Percentiles rank a stretch among this genome's conserved stretches.
Evolutionary conservation across 2,888 invertebrate genomes (phyloP).

Genomic region (Epirrhoe tristata): DNA sequence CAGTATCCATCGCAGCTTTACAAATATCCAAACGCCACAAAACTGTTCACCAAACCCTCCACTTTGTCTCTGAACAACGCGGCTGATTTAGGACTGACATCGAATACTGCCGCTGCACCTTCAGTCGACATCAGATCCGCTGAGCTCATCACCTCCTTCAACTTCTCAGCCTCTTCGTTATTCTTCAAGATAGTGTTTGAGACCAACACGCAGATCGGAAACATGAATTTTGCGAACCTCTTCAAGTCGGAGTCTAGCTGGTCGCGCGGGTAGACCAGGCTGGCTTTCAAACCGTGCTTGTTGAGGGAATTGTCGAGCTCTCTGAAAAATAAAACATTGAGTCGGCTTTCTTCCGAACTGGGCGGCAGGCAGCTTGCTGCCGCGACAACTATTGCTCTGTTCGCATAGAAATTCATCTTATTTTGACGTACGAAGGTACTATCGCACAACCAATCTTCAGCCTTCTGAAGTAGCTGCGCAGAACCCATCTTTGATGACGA

Average conservation of each 20-base stretch:
- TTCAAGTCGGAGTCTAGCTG: slow-evolving; percentile 53
- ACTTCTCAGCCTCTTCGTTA: slow-evolving; percentile 44
- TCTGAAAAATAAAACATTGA: neutral
- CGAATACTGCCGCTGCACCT: slow-evolving; percentile 2
- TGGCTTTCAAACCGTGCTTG: slow-evolving; percentile 49
- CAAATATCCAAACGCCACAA: slow-evolving; percentile 32
- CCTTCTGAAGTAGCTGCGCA: too few species aligned
- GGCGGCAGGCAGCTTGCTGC: too few species aligned
- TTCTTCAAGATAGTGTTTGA: slow-evolving; percentile 43
- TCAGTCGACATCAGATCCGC: neutral
- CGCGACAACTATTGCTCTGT: too few species aligned
- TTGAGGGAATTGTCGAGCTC: slow-evolving; percentile 50
- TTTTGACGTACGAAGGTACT: too few species aligned
- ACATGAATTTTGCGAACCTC: slow-evolving; percentile 45
- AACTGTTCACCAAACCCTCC: slow-evolving; percentile 34
- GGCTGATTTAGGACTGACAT: neutral
- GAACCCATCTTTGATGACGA: too few species aligned
- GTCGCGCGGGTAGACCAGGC: slow-evolving; percentile 49
- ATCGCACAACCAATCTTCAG: too few species aligned
- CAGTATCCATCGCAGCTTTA: slow-evolving; percentile 5
- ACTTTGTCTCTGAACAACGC: slow-evolving; percentile 19
- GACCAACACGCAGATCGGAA: slow-evolving; percentile 42
- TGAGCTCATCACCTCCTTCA: slow-evolving; percentile 20
- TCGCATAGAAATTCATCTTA: too few species aligned
- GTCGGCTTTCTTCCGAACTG: neutral